Evolutionary conservation across 2,888 invertebrate species (phyloP).

Genomic region (Pyrgus malvae): DNA sequence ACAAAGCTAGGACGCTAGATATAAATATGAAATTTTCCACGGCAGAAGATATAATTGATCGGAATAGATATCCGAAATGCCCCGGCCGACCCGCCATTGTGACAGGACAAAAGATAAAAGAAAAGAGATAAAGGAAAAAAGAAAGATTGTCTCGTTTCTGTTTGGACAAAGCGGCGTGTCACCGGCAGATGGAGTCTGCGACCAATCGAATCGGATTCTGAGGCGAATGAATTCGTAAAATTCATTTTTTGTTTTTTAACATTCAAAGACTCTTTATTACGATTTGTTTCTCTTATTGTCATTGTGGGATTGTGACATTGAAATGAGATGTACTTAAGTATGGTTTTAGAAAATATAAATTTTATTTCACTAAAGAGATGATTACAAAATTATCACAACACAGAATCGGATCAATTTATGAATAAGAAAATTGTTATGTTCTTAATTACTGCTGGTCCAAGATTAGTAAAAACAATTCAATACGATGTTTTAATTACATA

Average conservation of each 20-base stretch:
- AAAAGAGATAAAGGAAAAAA: slow-evolving; percentile 58
- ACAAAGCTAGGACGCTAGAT: background rate
- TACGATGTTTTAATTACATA: no score
- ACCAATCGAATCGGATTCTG: slow-evolving; percentile 38
- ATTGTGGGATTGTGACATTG: background rate
- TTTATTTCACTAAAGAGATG: no score
- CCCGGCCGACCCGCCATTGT: slow-evolving; percentile 72
- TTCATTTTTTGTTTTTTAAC: slow-evolving; percentile 34
- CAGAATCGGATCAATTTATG: no score
- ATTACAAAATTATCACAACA: no score
- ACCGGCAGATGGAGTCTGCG: slow-evolving; percentile 60
- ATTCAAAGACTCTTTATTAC: background rate
- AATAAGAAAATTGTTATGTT: no score
- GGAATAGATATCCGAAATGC: slow-evolving; percentile 72
- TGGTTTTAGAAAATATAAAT: no score
- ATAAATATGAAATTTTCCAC: slow-evolving; percentile 28
- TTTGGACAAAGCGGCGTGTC: slow-evolving; percentile 78
- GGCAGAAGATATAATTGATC: slow-evolving; percentile 52
- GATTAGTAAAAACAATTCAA: no score
- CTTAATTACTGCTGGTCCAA: no score
- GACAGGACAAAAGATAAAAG: slow-evolving; percentile 60
- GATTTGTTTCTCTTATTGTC: background rate
- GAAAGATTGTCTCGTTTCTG: slow-evolving; percentile 77
- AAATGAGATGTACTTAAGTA: no score
- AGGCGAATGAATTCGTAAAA: slow-evolving; percentile 31